Conservation (phyloP, 2,113 vertebrate species). For the Seriola dumerili region DNA sequence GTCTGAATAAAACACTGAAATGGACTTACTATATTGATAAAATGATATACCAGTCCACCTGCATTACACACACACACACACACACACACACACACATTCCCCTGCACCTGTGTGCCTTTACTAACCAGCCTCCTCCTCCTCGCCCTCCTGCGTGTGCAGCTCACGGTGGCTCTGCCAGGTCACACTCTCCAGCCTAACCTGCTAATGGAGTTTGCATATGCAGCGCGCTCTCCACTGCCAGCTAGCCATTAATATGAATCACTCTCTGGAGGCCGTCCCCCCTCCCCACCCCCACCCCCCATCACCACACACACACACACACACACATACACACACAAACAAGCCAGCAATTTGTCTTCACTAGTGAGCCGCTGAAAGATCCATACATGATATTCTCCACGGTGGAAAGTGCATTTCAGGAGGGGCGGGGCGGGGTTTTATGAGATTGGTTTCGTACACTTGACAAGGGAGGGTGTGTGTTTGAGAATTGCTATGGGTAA, state of each 20-base stretch:
- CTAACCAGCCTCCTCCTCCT: conserved; percentile 29
- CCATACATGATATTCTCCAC: conserved; percentile 82
- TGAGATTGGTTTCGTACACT: conserved; percentile 53
- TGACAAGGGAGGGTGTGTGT: conserved; percentile 29
- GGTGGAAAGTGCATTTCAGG: conserved; percentile 62
- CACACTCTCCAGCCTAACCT: conserved; percentile 81
- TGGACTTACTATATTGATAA: conserved; percentile 7
- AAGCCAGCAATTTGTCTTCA: conserved; percentile 87
- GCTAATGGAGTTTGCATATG: conserved; percentile 87
- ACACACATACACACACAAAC: conserved; percentile 52
- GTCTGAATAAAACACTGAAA: not conserved
- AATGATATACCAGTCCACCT: not conserved
- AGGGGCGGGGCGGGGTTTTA: conserved; percentile 32
- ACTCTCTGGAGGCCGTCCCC: conserved; percentile 74
- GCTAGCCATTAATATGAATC: conserved; percentile 87
- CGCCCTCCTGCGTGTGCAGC: conserved; percentile 46
- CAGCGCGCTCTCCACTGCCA: conserved; percentile 77
- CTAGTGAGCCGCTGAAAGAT: conserved; percentile 84
- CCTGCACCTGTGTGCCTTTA: conserved; percentile 65
- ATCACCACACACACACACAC: not conserved
- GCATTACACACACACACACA: conserved; percentile 7
- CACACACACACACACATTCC: not conserved
- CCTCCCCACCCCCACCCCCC: too few species aligned
- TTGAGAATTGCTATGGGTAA: conserved; percentile 24
- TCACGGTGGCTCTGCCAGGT: conserved; percentile 69